A percentile compares a stretch with the other conserved stretches of the same genome.
These are phyloP conservation scores for Sparidentex hasta DNA, from an alignment of 2,797 vertebrate genomes.

Conservation along the genomic window DNA sequence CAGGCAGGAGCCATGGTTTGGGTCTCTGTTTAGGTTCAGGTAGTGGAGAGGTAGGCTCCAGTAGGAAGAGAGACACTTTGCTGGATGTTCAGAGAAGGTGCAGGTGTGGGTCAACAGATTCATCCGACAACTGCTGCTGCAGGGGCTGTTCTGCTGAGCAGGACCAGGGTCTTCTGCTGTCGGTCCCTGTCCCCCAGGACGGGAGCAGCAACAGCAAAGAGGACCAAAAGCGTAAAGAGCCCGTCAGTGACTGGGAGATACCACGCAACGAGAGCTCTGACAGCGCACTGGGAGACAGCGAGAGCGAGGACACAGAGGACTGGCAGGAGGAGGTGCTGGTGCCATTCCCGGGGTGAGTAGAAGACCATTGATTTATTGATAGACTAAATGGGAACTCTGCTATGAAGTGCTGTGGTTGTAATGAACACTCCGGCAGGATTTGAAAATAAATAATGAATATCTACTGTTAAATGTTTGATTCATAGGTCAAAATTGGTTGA, in stretches of 20 bases:
- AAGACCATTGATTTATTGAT: neutral
- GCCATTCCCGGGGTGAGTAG: conserved; percentile 92
- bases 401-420: neutral
- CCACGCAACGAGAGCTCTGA: conserved; percentile 99
- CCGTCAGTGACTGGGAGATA: conserved; percentile 95
- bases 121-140: conserved; percentile 83
- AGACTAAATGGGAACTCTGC: neutral
- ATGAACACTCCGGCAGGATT: neutral
- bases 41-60: conserved; percentile 36
- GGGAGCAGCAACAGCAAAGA: conserved; percentile 77
- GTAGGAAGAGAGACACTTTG: conserved; percentile 55
- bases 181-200: conserved; percentile 86
- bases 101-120: conserved; percentile 86
- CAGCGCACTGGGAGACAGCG: conserved; percentile 98
- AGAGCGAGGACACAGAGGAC: conserved; percentile 96
- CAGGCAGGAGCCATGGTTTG: conserved; percentile 29
- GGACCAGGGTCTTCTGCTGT: conserved; percentile 89
- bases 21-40: conserved; percentile 46
- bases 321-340: conserved; percentile 97
- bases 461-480: conserved; percentile 32
- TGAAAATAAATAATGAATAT: neutral
- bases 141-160: conserved; percentile 89
- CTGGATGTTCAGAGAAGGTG: conserved; percentile 74
- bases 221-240: conserved; percentile 86
- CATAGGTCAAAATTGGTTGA: conserved; percentile 94